Evolutionary conservation across 53 echinoderm and acorn worm species (phyloP).

Genomic region (Arbacia lixula): DNA sequence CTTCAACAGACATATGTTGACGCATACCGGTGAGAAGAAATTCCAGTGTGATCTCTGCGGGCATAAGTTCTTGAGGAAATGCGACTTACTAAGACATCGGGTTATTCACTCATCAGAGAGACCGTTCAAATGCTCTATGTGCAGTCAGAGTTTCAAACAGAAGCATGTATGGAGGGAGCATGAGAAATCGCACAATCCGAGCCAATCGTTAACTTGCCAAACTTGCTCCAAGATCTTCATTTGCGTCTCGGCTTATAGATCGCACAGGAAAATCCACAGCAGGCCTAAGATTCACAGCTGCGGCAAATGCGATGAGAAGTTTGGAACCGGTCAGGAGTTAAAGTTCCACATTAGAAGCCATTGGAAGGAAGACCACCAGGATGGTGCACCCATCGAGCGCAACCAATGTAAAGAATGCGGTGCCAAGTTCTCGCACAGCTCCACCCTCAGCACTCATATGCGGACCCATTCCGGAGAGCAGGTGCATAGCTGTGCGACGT

Average conservation of each 20-base stretch:
- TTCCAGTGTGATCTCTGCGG: constrained; percentile 3
- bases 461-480: constrained; percentile 30
- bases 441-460: constrained; percentile 12
- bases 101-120: constrained; percentile 2
- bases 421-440: constrained; percentile 38
- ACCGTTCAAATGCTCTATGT: constrained; percentile 13
- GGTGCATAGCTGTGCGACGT: neutral
- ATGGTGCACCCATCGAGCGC: neutral
- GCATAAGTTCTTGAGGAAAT: constrained; percentile 3
- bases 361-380: neutral
- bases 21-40: constrained; percentile 1
- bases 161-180: neutral
- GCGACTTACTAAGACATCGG: neutral
- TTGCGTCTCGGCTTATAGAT: neutral
- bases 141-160: neutral
- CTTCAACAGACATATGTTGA: constrained; percentile 15
- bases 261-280: constrained; percentile 24
- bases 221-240: constrained; percentile 19
- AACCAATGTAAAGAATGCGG: constrained; percentile 50
- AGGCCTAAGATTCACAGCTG: constrained; percentile 29
- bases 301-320: constrained; percentile 4
- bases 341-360: constrained; percentile 21
- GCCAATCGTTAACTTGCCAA: constrained; percentile 11
- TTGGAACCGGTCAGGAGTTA: constrained; percentile 14
- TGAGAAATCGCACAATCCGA: neutral